Base-by-base conservation (phyloP, 1,140 invertebrate species). In the Nasonia vitripennis region DNA sequence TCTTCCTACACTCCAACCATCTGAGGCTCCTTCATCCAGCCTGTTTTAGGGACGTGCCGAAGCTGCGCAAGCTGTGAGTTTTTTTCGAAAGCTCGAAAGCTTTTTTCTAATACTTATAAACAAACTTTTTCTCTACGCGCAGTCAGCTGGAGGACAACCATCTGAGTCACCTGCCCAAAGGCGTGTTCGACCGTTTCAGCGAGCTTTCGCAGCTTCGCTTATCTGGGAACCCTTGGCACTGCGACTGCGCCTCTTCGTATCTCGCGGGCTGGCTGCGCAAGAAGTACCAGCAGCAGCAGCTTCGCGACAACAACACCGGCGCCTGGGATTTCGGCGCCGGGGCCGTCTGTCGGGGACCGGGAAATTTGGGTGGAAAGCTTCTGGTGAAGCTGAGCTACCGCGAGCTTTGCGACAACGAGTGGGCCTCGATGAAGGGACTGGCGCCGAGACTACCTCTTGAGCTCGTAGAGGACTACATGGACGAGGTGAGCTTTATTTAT, bases 201-300 rank as follows among this genome's bases (percentile, higher is more conserved):
- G 94, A 95, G 55, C 92, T 98, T 70, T 93, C 95, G 5, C 95
- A 96, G 78, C 94, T 98, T 0, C 97, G 97, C 90, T 91, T 98
- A 27, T 95, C 95, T 1, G 96, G 96, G 87, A 98, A 98, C 92
- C 96, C 97, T 0, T 98, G 97, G 97, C 96, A 97, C 89, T 98
- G 97, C 88, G 97, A 98, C 89, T 98, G 97, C 89, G 95, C 95
- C 68, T 95, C 96, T 10, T 92, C 96, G 0, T 97, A 97, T 90
- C 94, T 98, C 80, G 94, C 95, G 0, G 93, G 92, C 91, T 96
- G 95, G 94, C 92, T 95, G 27, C 88, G 89, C 31, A 90, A 87
- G 20, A 89, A 89, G 67, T 94, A 94, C 37, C 88, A 92, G 0
- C 55, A 68, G 23, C 48, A 70, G 0, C 78, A 80, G 0, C 73